Evolutionary conservation across 2,888 invertebrate species (phyloP), one percentile per base, ranked within the genome.

Genomic region (Idaea dimidiata): DNA sequence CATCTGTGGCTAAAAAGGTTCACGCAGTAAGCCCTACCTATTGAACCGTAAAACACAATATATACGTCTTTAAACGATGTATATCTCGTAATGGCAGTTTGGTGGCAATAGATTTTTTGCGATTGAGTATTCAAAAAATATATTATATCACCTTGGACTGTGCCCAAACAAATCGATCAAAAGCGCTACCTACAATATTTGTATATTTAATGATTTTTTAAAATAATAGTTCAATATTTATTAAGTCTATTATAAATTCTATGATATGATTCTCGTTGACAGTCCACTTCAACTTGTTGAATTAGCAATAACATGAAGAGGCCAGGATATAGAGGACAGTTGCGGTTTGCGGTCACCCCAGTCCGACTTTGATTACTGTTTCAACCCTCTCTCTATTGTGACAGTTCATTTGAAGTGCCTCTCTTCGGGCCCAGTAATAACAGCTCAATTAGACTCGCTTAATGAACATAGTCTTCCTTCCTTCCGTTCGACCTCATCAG

Each of bases 321-420:
- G 70, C 68, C 68, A 32, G 60, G 58, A 62, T 59, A 68, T 70
- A 56, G 73, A 77, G 77, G 73, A 77, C 77, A 72, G 67, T 69
- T 78, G 84, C 69, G 86, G 87, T 82, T 68, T 82, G 83, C 72
- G 83, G 87, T 80, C 73, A 66, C 63, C 14, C 16, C 62, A 64
- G 68, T 56, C 63, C 70, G 65, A 65, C 73, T 83, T 77, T 71
- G 81, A 82, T 86, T 84, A 82, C 84, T 71, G 70, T 68, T 66
- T 70, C 73, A 72, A 73, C 66, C 76, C 74, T 73, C 74, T 78
- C 77, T 72, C 75, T 79, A 75, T 77, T 73, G 72, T 67, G 65
- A 63, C 70, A 70, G 66, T 76, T 62, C 69, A 69, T 76, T 74
- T 69, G 68, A 65, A 73, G 72, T 60, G 67, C 62, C 62, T 60